Percentiles rank a stretch among this genome's conserved stretches.
These are phyloP conservation scores for Cerastoderma edule DNA, from an alignment of 2,888 invertebrate genomes.

Conservation along the genomic window DNA sequence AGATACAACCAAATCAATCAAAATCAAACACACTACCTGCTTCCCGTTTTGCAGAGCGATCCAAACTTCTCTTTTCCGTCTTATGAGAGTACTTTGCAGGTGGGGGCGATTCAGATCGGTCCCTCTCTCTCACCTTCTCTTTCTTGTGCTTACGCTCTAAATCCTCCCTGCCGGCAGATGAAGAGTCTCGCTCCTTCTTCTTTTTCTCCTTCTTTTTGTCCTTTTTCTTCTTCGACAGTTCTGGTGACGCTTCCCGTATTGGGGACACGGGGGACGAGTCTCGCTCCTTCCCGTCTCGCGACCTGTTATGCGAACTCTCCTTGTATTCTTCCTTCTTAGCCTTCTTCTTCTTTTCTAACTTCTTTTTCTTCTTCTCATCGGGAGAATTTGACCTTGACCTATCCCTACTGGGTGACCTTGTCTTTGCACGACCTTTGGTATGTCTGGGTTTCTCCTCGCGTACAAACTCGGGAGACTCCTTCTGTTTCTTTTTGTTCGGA, in stretches of 20 bases:
- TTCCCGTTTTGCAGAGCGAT: conserved; percentile 46
- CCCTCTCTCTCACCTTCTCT: conserved; percentile 47
- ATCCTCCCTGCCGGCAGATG: conserved; percentile 29
- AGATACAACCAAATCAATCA: background rate
- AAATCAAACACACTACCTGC: conserved; percentile 29
- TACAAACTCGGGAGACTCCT: conserved; percentile 50
- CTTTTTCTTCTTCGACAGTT: conserved; percentile 55
- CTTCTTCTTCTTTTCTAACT: conserved; percentile 53
- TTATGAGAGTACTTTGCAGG: conserved; percentile 33
- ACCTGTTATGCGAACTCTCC: conserved; percentile 42
- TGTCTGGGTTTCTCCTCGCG: conserved; percentile 50
- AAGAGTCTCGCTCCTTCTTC: conserved; percentile 53
- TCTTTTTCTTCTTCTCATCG: conserved; percentile 59
- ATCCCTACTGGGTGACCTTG: conserved; percentile 58
- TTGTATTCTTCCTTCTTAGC: conserved; percentile 55
- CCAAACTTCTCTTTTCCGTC: conserved; percentile 48
- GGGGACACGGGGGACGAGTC: conserved; percentile 41
- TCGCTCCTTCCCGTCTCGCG: conserved; percentile 19
- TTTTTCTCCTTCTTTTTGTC: conserved; percentile 65
- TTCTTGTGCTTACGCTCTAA: conserved; percentile 52
- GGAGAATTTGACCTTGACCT: conserved; percentile 61
- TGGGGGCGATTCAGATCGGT: conserved; percentile 47
- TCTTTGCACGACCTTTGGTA: conserved; percentile 57
- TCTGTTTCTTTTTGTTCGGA: conserved; percentile 52
- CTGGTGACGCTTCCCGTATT: conserved; percentile 46